phyloP scores from a whole-genome alignment of 2,888 invertebrate species.

The Caenorhabditis doughertyi region DNA sequence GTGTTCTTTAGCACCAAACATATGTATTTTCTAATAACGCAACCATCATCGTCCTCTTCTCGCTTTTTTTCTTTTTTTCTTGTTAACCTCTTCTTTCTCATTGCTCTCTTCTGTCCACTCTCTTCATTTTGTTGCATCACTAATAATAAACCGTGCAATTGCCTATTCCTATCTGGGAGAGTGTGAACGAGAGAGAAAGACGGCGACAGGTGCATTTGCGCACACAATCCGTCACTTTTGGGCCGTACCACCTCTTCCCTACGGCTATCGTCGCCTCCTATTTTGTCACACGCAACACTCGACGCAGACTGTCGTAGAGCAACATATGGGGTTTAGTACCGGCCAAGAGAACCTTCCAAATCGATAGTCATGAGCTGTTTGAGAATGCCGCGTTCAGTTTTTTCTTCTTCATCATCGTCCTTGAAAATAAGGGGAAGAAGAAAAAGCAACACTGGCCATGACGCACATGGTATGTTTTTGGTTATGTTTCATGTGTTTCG shows the following conservation, averaged over 20 bases:
- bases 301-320: no score
- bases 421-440: neutral
- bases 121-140: neutral
- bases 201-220: neutral
- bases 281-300: neutral
- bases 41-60: neutral
- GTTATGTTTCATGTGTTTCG: neutral
- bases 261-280: no score
- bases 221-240: neutral
- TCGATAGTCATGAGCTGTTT: slow-evolving; percentile 32
- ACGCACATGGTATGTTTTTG: slow-evolving; percentile 44
- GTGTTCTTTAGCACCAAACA: slow-evolving; percentile 47
- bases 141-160: slow-evolving; percentile 18
- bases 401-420: neutral
- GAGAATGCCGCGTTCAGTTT: neutral
- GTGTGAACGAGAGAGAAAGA: neutral
- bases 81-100: neutral
- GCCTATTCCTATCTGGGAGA: neutral
- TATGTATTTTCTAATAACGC: slow-evolving; percentile 23
- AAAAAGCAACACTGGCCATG: slow-evolving; percentile 4
- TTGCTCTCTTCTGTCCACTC: neutral
- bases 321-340: no score
- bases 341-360: no score
- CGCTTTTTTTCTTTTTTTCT: slow-evolving; percentile 13
- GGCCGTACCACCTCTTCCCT: neutral